phyloP scores from a whole-genome alignment of 2,888 invertebrate genomes.

The Glaucopsyche alexis region DNA sequence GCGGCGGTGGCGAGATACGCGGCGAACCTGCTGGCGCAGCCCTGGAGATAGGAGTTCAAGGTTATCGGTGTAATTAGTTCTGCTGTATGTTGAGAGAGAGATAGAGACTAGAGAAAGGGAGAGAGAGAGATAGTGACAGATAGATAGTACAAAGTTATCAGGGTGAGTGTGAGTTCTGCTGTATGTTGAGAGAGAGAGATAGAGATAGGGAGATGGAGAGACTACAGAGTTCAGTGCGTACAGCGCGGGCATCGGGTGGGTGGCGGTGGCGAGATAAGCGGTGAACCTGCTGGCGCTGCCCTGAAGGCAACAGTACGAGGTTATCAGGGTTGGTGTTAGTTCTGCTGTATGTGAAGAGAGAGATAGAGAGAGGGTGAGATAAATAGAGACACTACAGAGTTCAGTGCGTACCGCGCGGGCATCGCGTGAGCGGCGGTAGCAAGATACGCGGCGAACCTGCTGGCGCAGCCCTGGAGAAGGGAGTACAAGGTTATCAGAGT shows the following conservation, averaged over 20 bases:
- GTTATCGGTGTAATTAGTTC: conserved; percentile 88
- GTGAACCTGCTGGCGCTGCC: conserved; percentile 91
- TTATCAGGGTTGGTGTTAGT: conserved; percentile 85
- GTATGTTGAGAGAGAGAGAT: not conserved
- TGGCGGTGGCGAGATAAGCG: conserved; percentile 91
- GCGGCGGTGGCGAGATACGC: conserved; percentile 91
- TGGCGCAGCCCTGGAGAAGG: conserved; percentile 93
- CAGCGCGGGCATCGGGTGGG: conserved; percentile 90
- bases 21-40: conserved; percentile 90
- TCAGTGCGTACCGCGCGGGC: conserved; percentile 89
- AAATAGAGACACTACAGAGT: conserved; percentile 85
- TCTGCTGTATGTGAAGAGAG: too few species aligned
- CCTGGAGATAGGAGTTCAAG: conserved; percentile 93
- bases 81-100: too few species aligned
- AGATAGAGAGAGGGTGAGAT: too few species aligned
- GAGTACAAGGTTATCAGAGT: conserved; percentile 92
- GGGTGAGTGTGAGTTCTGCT: too few species aligned
- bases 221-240: conserved; percentile 89
- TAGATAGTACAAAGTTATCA: conserved; percentile 84
- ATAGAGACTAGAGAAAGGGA: too few species aligned
- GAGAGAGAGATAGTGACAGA: conserved; percentile 61
- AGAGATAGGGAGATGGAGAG: conserved; percentile 46
- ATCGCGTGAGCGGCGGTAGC: conserved; percentile 91
- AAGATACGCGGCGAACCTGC: conserved; percentile 90
- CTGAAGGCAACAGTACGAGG: conserved; percentile 92